Evolutionary conservation across 2,113 vertebrate genomes (phyloP), one percentile per base, ranked within the genome.

Genomic region (Erinaceus europaeus): DNA sequence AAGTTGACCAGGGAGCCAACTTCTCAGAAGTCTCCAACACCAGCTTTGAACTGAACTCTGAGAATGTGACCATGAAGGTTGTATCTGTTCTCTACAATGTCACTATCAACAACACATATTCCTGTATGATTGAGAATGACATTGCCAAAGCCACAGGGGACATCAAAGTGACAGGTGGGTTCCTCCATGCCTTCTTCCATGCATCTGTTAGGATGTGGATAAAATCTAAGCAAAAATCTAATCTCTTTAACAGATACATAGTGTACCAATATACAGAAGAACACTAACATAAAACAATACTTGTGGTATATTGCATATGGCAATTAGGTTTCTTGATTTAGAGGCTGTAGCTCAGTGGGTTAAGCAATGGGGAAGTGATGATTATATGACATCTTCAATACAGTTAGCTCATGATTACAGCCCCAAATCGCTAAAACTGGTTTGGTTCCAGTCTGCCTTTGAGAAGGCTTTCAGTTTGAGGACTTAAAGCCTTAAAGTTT

Each of bases 121-220:
- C 95, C 80, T 97, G 97, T 0, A 73, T 96, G 94, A 97, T 97
- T 75, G 93, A 97, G 82, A 98, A 97, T 50, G 40, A 29, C 93
- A 90, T 97, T 53, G 97, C 97, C 93, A 96, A 94, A 84, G 97
- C 96, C 71, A 78, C 86, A 0, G 96, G 95, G 55, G 88, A 90
- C 50, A 95, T 97, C 90, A 93, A 65, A 90, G 95, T 97, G 85
- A 97, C 96, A 96, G 97, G 97, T 97, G 91, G 13, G 88, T 81
- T 52, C 74, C 27, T 75, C 32, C 18, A 6, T 5, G 6, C 5
- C 10, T 50, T 78, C 64, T 34, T 12, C 17, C 0, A 0, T 0
- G 0, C 34, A 29, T 40, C 29, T 75, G 44, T 6, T 80, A 20
- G 2, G 29, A 9, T 76, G 12, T 83, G n/a, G 53, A 69, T 23